Evolutionary conservation across 2,797 vertebrate species (phyloP), one percentile per base, ranked within the genome.

Genomic region (Anniella stebbinsi): DNA sequence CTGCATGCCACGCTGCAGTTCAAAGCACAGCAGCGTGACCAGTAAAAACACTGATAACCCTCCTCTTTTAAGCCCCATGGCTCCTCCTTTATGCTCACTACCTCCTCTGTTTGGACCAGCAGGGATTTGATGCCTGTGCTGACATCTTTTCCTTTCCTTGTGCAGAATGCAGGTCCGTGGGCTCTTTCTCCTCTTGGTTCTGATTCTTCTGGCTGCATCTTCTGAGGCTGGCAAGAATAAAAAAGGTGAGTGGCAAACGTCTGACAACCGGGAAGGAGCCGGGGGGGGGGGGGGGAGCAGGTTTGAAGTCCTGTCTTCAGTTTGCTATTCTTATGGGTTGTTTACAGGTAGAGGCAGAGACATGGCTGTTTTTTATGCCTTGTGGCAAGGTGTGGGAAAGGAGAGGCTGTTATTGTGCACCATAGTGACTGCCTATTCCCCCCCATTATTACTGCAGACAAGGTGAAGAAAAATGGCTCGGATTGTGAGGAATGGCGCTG

Each of bases 401-500:
- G 3, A 0, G 2, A 77, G 38, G 63, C 86, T 77, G 70, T 92
- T 80, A 48, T 0, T 51, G 73, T 76, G 69, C 72, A 70, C 73
- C 4, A 1, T 38, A 88, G 41, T 11, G 15, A 90, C 38, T 84
- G 75, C 51, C 18, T 0, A 0, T 38, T 88, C 10, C 60, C 8
- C 60, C 30, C 25, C 25, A 90, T 87, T 70, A 82, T 75, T 77
- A 0, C 6, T 38, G 0, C 95, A 98, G 98, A 98, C 84, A 99
- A 98, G 95, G 97, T 92, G 87, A 98, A 98, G 96, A 98, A 97
- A 92, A 94, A 95, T 0, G 91, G 94, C 0, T 97, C 97, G 0
- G 98, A 98, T 69, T 99, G 99, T 0, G 96, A 97, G 4, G 98
- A 99, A 75, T 98, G 98, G 95, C 96, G 70, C 67, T 99, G 98